Evolutionary conservation across 2,888 invertebrate genomes (phyloP).

Genomic region (Limnephilus marmoratus): DNA sequence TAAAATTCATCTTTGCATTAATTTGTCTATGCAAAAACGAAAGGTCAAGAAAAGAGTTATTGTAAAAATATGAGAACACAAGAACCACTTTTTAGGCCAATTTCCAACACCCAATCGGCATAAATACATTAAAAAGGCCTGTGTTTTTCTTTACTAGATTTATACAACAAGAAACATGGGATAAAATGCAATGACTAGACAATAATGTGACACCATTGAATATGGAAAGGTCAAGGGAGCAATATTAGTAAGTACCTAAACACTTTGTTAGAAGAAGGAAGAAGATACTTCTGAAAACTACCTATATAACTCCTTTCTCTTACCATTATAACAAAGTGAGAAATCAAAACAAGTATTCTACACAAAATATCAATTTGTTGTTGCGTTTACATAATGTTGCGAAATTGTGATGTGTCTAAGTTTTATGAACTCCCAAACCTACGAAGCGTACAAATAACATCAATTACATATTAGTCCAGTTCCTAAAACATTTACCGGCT

Average conservation of each 20-base stretch:
- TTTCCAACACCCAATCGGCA: neutral
- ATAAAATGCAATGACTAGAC: neutral
- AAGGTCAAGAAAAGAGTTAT: neutral
- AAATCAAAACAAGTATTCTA: neutral
- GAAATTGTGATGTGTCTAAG: neutral
- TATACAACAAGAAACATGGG: neutral
- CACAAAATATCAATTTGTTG: neutral
- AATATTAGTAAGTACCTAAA: neutral
- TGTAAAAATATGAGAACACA: neutral
- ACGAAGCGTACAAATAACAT: neutral
- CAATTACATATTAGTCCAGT: neutral
- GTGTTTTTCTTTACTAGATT: neutral
- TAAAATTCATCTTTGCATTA: neutral
- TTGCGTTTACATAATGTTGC: neutral
- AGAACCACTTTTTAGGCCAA: neutral
- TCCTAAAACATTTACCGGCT: neutral
- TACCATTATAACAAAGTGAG: neutral
- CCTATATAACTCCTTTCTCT: neutral
- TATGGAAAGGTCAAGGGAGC: neutral
- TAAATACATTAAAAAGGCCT: neutral
- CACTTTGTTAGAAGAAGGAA: neutral
- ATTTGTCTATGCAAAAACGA: neutral
- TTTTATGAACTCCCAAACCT: neutral
- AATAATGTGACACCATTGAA: neutral
- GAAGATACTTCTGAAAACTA: neutral